Conservation (phyloP, 2,797 vertebrate genomes). For the Otolemur crassicaudatus region DNA sequence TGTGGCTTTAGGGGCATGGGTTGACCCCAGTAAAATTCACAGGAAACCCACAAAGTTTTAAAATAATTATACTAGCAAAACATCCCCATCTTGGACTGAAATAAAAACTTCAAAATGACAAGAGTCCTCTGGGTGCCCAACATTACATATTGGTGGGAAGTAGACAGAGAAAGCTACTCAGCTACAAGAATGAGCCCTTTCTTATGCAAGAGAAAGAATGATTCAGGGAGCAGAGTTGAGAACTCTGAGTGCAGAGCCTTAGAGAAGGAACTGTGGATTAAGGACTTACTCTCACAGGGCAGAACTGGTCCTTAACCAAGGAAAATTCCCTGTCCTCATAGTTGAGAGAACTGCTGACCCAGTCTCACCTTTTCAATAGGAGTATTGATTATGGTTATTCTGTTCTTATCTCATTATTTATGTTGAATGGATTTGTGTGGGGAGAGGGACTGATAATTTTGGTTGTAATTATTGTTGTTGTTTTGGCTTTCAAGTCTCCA, state of each 20-base stretch:
- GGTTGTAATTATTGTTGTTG: too few species aligned
- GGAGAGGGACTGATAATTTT: not conserved
- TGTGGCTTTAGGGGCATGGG: not conserved
- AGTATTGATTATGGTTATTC: not conserved
- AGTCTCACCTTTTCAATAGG: not conserved
- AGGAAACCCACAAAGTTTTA: not conserved
- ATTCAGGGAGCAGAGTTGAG: not conserved
- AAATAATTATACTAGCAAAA: not conserved
- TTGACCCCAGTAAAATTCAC: not conserved
- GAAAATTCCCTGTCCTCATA: not conserved
- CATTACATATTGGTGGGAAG: not conserved
- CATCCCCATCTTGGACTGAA: not conserved
- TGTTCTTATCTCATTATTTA: not conserved
- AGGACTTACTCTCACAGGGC: not conserved
- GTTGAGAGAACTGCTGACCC: not conserved
- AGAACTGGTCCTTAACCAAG: not conserved
- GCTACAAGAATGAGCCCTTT: not conserved
- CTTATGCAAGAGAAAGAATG: not conserved
- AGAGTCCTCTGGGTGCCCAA: not conserved
- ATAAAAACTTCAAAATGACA: not conserved
- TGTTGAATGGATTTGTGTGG: not conserved
- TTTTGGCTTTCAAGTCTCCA: not conserved
- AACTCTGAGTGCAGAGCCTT: not conserved
- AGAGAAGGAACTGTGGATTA: not conserved
- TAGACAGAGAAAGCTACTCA: not conserved